Percentiles rank a stretch among this genome's conserved stretches.
These are phyloP conservation scores for Agonum fuliginosum DNA, from an alignment of 2,888 invertebrate species.

Conservation along the genomic window DNA sequence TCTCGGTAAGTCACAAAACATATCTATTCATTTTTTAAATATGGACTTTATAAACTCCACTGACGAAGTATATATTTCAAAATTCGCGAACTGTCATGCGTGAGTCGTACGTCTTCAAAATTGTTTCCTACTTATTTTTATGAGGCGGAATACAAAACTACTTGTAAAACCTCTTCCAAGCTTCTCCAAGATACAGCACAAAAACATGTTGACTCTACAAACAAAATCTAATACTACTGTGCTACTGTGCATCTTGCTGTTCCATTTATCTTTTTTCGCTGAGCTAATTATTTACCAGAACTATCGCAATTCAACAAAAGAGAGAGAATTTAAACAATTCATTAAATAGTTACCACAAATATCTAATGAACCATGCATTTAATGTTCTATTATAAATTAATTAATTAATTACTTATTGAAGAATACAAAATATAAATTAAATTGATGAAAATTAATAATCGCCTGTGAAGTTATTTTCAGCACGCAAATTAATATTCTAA, in stretches of 20 bases:
- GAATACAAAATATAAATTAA: slow-evolving; percentile 2
- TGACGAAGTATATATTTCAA: slow-evolving; percentile 42
- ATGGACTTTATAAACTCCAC: slow-evolving; percentile 19
- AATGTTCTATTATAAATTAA: not conserved
- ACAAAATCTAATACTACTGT: not conserved
- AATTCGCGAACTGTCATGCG: slow-evolving; percentile 26
- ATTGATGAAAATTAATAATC: slow-evolving; percentile 12
- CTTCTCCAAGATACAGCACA: not conserved
- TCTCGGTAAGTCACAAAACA: slow-evolving; percentile 41
- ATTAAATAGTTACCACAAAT: not conserved
- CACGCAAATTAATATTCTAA: slow-evolving; percentile 4
- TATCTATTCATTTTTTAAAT: no score
- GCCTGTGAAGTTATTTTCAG: not conserved
- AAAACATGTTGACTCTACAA: slow-evolving; percentile 34
- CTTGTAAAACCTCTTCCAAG: not conserved
- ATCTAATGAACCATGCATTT: not conserved
- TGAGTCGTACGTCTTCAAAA: slow-evolving; percentile 26
- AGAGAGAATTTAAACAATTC: not conserved
- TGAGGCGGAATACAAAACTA: not conserved
- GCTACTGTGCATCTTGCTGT: not conserved
- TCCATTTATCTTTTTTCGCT: not conserved
- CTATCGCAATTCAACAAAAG: not conserved
- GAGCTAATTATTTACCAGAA: not conserved
- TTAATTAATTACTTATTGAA: not conserved
- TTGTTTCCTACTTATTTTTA: slow-evolving; percentile 26